phyloP scores from a whole-genome alignment of 2,797 vertebrate species.

The Typhlichthys eigenmanni region DNA sequence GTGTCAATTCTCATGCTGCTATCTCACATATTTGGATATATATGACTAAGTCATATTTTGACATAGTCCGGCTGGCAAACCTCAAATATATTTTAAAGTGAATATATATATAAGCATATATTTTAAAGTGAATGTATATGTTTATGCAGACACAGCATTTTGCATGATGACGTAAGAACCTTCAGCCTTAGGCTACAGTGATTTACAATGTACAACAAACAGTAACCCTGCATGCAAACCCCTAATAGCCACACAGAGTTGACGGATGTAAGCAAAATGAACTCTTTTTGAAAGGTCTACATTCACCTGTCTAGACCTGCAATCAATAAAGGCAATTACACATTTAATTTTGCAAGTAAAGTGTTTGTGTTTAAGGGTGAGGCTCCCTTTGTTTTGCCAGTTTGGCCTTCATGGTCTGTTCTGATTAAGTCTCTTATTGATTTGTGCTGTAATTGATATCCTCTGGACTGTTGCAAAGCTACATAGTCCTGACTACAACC shows the following conservation, averaged over 20 bases:
- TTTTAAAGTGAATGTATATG: too few relatives aligned
- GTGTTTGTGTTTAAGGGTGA: conserved; percentile 4
- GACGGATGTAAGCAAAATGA: conserved; percentile 3
- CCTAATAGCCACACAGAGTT: conserved; percentile 13
- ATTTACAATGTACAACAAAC: too few relatives aligned
- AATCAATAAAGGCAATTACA: conserved; percentile 7
- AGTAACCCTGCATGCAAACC: not conserved
- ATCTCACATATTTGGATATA: too few relatives aligned
- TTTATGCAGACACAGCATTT: too few relatives aligned
- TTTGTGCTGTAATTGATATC: conserved; percentile 59
- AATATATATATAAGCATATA: too few relatives aligned
- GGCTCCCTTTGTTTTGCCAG: conserved; percentile 10
- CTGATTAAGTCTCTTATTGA: conserved; percentile 60
- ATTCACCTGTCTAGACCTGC: conserved; percentile 6
- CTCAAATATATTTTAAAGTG: too few relatives aligned
- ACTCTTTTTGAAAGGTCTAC: conserved; percentile 6
- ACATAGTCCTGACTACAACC: conserved; percentile 35
- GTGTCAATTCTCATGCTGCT: too few relatives aligned
- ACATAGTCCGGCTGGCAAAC: too few relatives aligned
- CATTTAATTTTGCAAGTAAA: conserved; percentile 21
- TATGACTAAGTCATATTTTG: too few relatives aligned
- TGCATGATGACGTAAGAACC: too few relatives aligned
- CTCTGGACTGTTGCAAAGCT: conserved; percentile 35
- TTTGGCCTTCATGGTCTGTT: conserved; percentile 40
- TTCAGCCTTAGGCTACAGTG: too few relatives aligned